phyloP scores from a whole-genome alignment of 1,140 invertebrate genomes.

The Melipona quadrifasciata region DNA sequence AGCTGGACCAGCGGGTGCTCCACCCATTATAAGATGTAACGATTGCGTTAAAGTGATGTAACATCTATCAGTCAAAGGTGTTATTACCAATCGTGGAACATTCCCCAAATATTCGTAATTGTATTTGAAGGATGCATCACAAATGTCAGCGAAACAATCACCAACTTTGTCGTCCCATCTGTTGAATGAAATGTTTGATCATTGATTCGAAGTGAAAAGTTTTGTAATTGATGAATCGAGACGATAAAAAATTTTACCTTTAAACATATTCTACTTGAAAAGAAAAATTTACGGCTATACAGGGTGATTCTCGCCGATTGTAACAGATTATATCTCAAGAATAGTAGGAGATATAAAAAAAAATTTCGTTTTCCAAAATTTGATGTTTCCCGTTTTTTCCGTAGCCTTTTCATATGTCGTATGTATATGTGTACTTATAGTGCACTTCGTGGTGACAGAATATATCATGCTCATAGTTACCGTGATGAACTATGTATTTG shows the following conservation, averaged over 20 bases:
- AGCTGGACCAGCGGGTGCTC: conserved; percentile 95
- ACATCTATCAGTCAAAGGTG: conserved; percentile 93
- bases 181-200: neutral
- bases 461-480: no score
- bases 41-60: conserved; percentile 94
- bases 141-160: conserved; percentile 96
- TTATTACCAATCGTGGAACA: conserved; percentile 90
- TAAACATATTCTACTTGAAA: neutral
- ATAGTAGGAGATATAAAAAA: no score
- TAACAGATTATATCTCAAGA: no score
- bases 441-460: no score
- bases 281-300: no score
- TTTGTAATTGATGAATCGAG: neutral
- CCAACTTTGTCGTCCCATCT: conserved; percentile 91
- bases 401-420: no score
- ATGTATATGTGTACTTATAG: no score
- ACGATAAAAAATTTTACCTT: neutral
- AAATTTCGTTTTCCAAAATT: no score
- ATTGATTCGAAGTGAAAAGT: neutral
- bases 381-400: no score
- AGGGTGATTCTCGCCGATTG: no score
- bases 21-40: conserved; percentile 91
- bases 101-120: conserved; percentile 97
- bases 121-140: conserved; percentile 93
- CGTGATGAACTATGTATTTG: no score